These are phyloP conservation scores for Ammodytes dubius DNA, from an alignment of 2,113 vertebrate genomes.

Conservation along the genomic window DNA sequence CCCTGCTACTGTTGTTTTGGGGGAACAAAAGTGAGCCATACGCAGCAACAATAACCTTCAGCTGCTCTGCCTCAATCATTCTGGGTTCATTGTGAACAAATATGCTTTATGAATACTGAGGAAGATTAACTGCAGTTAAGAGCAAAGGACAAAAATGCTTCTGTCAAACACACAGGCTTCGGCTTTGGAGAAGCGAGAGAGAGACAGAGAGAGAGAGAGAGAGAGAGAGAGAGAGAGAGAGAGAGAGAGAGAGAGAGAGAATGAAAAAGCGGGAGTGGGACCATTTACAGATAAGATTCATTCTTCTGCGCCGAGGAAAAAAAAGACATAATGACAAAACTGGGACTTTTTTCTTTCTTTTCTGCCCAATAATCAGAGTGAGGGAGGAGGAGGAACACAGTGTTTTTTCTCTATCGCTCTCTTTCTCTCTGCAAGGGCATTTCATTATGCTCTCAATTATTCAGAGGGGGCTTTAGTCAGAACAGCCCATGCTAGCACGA, in stretches of 20 bases:
- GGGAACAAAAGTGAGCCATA: not conserved
- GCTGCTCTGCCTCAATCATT: slow-evolving; percentile 58
- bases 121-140: slow-evolving; percentile 57
- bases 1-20: not conserved
- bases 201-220: too few species aligned
- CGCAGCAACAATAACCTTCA: slow-evolving; percentile 72
- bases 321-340: slow-evolving; percentile 45
- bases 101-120: slow-evolving; percentile 72
- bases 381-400: slow-evolving; percentile 11
- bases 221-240: too few species aligned
- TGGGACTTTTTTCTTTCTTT: slow-evolving; percentile 51
- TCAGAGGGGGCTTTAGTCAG: slow-evolving; percentile 73
- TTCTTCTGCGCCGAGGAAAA: slow-evolving; percentile 53
- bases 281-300: slow-evolving; percentile 82
- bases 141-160: slow-evolving; percentile 53
- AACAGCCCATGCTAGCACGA: slow-evolving; percentile 20
- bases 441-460: slow-evolving; percentile 81
- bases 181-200: slow-evolving; percentile 36
- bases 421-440: slow-evolving; percentile 76
- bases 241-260: too few species aligned
- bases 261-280: slow-evolving; percentile 27
- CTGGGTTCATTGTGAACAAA: slow-evolving; percentile 74
- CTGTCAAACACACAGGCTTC: slow-evolving; percentile 45
- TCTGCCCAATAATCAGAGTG: slow-evolving; percentile 66
- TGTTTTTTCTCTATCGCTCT: slow-evolving; percentile 67